Evolutionary conservation across 2,113 vertebrate species (phyloP), one percentile per base, ranked within the genome.

Genomic region (Phylloscopus trochilus): DNA sequence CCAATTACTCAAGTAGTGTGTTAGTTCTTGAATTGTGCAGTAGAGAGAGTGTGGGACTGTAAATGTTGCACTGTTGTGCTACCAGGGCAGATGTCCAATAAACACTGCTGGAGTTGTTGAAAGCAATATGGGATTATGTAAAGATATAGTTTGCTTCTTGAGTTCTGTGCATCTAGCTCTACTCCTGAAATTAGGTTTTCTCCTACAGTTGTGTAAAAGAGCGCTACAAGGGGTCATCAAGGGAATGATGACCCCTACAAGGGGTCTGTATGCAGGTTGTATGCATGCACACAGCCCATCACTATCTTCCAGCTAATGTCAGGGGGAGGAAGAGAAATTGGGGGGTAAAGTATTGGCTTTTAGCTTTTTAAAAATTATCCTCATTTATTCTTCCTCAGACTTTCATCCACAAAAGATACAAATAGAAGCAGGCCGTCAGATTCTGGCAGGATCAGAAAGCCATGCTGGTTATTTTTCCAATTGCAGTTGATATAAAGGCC

Each of bases 381-480:
- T n/a, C 55, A 21, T 77, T 83, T 86, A 59, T 80, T 83, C 28
- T 86, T 87, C 49, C 24, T 84, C 39, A 55, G 84, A 60, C 44
- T 89, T 95, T 77, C 6, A 63, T 89, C 60, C 24, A 6, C 9
- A 35, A 55, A 59, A 68, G 56, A 52, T 81, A 43, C 33, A 51
- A 31, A 44, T 43, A 85, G 60, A 88, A 89, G 39, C 30, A 90
- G 68, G 53, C 72, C 89, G 69, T 64, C 66, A 86, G 62, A 72
- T 91, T 89, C 55, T 87, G n/a, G 66, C 87, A 84, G 31, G 56
- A 92, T 90, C 70, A 91, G 52, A 92, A 91, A 77, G 13, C 46
- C 51, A 14, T 35, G 27, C 43, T 77, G 75, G 74, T 77, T 90
- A 66, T 77, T 93, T 90, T 86, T 89, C 63, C 49, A 28, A 87